These are phyloP conservation scores for Ceyx margarethae DNA, from an alignment of 2,113 vertebrate species.

Conservation along the genomic window DNA sequence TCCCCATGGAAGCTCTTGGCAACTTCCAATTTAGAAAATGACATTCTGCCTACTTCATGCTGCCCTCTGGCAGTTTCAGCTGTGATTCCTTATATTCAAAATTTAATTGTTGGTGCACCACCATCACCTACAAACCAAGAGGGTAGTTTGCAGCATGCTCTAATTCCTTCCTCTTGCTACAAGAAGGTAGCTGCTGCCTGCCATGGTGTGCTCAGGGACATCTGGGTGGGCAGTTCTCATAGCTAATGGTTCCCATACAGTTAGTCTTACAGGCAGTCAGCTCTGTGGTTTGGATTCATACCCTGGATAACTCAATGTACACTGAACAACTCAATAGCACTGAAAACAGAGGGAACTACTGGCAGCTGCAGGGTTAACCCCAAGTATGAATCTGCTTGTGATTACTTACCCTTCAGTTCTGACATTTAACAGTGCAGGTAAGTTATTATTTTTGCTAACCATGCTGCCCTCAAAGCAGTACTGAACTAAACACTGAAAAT, in stretches of 20 bases:
- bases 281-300: not conserved
- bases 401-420: not conserved
- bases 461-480: not conserved
- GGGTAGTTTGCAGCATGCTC: not conserved
- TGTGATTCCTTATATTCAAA: not conserved
- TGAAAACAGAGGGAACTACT: not conserved
- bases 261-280: not conserved
- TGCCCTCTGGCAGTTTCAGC: not conserved
- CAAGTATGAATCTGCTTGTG: not conserved
- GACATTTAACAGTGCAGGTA: slow-evolving; percentile 18
- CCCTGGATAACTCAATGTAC: not conserved
- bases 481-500: not conserved
- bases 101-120: not conserved
- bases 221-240: not conserved
- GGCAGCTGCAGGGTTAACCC: not conserved
- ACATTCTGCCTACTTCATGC: not conserved
- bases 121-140: not conserved
- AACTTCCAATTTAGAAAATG: not conserved
- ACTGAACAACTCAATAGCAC: not conserved
- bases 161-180: not conserved
- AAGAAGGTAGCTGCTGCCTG: not conserved
- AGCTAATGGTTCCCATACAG: not conserved
- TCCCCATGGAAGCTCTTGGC: not conserved
- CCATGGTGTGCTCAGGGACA: not conserved
- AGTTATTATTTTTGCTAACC: slow-evolving; percentile 22